Base-by-base conservation (phyloP, 2,888 invertebrate genomes). In the Morpho achilles region DNA sequence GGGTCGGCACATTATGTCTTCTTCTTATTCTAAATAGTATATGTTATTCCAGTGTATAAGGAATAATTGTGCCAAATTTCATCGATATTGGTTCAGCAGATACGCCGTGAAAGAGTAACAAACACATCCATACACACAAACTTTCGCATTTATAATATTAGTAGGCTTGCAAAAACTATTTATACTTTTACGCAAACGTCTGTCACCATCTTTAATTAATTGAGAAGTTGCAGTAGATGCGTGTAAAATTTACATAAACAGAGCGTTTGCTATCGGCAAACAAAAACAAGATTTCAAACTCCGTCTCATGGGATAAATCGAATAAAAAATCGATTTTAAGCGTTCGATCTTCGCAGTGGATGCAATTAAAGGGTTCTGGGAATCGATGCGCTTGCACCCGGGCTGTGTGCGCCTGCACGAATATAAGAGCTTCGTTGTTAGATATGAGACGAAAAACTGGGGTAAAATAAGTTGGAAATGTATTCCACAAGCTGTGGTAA, bases 191-290 rank as follows among this genome's bases (percentile, higher is more conserved):
- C 48, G 51, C 44, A 53, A 53, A 43, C 51, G 51, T 63, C 54
- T 58, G 64, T 64, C 59, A 60, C 55, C 39, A 59, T 60, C 64
- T 56, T 70, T 71, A 72, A 72, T 88, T 85, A 89, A 89, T 89
- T 88, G 84, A 89, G 87, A 84, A 87, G 87, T 88, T 84, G 84
- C 84, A 82, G 82, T 80, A 81, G 82, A 86, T 82, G 82, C 81
- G 80, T 87, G 87, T 88, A 84, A 83, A 83, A 88, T 90, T 88
- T 87, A 83, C 89, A 89, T 88, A 86, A 82, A 87, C 88, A 87
- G 82, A 83, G 69, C 81, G 79, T 84, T 79, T 76, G 67, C 81
- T 84, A 84, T 84, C 81, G 75, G 74, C 77, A 79, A 85, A 88
- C 79, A 83, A 86, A 82, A 84, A 83, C 80, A 82, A 75, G 79